Evolutionary conservation across 2,888 invertebrate genomes (phyloP).

Genomic region (Rotaria magnacalcarata): DNA sequence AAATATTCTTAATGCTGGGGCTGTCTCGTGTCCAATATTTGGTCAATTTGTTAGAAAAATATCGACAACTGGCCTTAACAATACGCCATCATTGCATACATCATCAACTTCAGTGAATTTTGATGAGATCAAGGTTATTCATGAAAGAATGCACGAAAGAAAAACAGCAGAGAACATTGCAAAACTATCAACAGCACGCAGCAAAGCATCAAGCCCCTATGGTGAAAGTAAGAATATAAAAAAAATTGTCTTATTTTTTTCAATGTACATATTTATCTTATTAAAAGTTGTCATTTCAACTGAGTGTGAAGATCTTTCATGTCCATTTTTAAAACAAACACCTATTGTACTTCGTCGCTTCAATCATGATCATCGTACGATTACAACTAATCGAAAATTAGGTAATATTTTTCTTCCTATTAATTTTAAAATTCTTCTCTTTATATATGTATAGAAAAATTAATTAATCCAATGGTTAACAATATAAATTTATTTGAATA

Average conservation of each 20-base stretch:
- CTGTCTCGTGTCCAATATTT: conserved; percentile 1
- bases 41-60: background rate
- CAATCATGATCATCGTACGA: background rate
- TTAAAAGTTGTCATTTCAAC: background rate
- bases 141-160: background rate
- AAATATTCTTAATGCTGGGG: background rate
- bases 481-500: conserved; percentile 62
- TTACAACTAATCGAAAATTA: background rate
- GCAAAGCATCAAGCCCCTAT: background rate
- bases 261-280: background rate
- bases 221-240: background rate
- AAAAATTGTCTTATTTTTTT: too few relatives aligned
- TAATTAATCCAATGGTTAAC: background rate
- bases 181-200: background rate
- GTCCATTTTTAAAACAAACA: conserved; percentile 21
- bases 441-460: background rate
- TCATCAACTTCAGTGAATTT: background rate
- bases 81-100: background rate
- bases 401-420: background rate
- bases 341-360: background rate
- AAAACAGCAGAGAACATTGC: background rate
- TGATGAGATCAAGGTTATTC: background rate
- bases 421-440: too few relatives aligned
- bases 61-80: background rate
- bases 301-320: conserved; percentile 9